Evolutionary conservation across 2,888 invertebrate species (phyloP).

Genomic region (Heliconius cydno): DNA sequence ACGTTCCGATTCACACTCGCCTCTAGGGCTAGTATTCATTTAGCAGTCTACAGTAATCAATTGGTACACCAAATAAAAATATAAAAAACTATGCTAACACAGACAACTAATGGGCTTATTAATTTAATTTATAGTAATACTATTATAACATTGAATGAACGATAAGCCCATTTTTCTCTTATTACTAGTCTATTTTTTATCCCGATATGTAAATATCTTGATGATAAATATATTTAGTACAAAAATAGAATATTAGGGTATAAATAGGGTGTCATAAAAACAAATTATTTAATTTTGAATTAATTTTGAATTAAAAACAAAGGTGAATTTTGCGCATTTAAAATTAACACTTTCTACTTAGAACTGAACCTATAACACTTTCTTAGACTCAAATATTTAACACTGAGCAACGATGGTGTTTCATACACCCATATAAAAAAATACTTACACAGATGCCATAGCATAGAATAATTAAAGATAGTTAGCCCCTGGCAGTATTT

Average conservation of each 20-base stretch:
- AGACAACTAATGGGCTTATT: conserved; percentile 16
- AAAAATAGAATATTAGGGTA: not conserved
- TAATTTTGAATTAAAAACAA: not conserved
- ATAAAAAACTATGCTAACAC: conserved; percentile 1
- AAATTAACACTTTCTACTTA: not conserved
- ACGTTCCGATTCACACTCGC: conserved; percentile 23
- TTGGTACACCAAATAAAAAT: conserved; percentile 15
- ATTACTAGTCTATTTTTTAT: not conserved
- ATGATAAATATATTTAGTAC: not conserved
- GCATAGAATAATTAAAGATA: conserved; percentile 23
- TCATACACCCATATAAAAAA: not conserved
- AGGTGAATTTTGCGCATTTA: not conserved
- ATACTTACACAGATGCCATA: not conserved
- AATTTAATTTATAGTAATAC: conserved; percentile 13
- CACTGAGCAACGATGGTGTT: not conserved
- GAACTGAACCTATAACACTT: not conserved
- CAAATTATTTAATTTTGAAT: no score
- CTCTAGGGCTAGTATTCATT: conserved; percentile 23
- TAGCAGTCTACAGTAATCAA: conserved; percentile 21
- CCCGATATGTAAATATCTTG: no score
- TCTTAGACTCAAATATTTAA: not conserved
- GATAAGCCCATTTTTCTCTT: not conserved
- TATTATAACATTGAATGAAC: not conserved
- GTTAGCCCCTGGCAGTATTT: conserved; percentile 24
- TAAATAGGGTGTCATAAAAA: not conserved